Percentiles rank a stretch among this genome's conserved stretches.
These are phyloP conservation scores for Geotrypetes seraphini DNA, from an alignment of 2,797 vertebrate genomes.

Conservation along the genomic window DNA sequence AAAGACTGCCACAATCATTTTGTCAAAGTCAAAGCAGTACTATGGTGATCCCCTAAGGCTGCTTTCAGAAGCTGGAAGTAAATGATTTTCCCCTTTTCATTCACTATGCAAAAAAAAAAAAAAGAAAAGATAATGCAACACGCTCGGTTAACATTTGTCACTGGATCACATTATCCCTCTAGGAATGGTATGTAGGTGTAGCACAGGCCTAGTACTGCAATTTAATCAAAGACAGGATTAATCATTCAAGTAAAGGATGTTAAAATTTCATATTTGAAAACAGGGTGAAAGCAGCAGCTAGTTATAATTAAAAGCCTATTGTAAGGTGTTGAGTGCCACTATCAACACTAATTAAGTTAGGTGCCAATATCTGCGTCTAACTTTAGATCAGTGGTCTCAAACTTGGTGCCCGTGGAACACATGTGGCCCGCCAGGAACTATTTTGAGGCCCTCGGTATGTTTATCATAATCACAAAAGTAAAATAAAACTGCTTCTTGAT, in stretches of 20 bases:
- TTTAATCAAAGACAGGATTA: slow-evolving; percentile 43
- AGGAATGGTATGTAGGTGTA: slow-evolving; percentile 16
- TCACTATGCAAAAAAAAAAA: slow-evolving; percentile 29
- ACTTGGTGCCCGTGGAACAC: too few relatives aligned
- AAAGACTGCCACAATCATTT: slow-evolving; percentile 4
- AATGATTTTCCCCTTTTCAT: slow-evolving; percentile 23
- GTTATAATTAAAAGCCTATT: slow-evolving; percentile 41
- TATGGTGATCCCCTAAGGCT: slow-evolving; percentile 15
- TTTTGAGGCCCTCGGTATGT: too few relatives aligned
- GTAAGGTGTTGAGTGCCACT: too few relatives aligned
- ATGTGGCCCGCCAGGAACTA: too few relatives aligned
- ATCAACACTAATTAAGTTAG: too few relatives aligned
- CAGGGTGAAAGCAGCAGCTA: slow-evolving; percentile 16
- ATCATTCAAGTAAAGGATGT: slow-evolving; percentile 40
- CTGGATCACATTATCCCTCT: slow-evolving; percentile 21
- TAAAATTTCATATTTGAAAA: slow-evolving; percentile 35
- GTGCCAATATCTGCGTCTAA: too few relatives aligned
- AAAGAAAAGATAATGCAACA: slow-evolving; percentile 30
- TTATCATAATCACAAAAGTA: too few relatives aligned
- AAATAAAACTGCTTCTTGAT: too few relatives aligned
- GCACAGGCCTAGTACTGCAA: slow-evolving; percentile 16
- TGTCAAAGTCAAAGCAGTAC: slow-evolving; percentile 6
- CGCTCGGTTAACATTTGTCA: slow-evolving; percentile 33
- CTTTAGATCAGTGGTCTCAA: too few relatives aligned
- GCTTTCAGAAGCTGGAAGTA: slow-evolving; percentile 15